A percentile compares a stretch with the other conserved stretches of the same genome.
Evolutionary conservation across 2,797 vertebrate species (phyloP).

Genomic region (Notoglanidium macrostoma): DNA sequence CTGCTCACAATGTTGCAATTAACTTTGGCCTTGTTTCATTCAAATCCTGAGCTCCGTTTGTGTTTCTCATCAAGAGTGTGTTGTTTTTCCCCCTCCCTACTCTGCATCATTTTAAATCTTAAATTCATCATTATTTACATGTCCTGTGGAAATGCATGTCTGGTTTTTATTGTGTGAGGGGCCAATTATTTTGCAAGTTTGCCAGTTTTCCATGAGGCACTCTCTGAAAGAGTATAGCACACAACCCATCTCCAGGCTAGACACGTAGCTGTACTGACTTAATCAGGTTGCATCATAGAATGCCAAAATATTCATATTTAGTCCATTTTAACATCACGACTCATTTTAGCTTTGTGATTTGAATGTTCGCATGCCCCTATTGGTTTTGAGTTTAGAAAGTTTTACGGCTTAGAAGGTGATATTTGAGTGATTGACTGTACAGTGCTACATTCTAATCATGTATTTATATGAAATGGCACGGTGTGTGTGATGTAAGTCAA

Average conservation of each 20-base stretch:
- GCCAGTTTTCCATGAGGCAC: neutral
- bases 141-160: neutral
- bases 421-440: neutral
- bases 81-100: no score
- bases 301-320: neutral
- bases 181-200: neutral
- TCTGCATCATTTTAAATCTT: conserved; percentile 1
- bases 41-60: neutral
- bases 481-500: neutral
- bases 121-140: conserved; percentile 16
- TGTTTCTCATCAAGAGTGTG: neutral
- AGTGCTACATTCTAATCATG: neutral
- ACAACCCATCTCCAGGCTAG: neutral
- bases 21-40: neutral
- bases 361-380: neutral
- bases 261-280: neutral
- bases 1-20: neutral
- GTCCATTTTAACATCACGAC: neutral
- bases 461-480: neutral
- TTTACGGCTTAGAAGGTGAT: neutral
- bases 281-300: neutral
- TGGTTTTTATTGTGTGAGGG: conserved; percentile 4
- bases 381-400: neutral
- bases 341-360: neutral
- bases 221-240: neutral